These are phyloP conservation scores for Drosophila maculinotata DNA, from an alignment of 2,888 invertebrate genomes.

Conservation along the genomic window DNA sequence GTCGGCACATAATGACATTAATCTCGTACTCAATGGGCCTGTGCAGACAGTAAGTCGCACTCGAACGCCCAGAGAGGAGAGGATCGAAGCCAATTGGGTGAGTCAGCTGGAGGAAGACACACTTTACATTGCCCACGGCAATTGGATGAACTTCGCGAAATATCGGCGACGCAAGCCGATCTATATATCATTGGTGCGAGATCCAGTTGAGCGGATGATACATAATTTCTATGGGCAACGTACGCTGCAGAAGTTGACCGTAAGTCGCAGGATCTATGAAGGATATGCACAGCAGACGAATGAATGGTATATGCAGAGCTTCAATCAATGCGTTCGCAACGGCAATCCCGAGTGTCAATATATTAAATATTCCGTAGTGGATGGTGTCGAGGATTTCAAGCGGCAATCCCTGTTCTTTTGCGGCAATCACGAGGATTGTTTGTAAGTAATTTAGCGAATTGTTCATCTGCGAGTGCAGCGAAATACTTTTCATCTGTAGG, in stretches of 20 bases:
- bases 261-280: conserved; percentile 88
- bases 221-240: conserved; percentile 95
- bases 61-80: conserved; percentile 89
- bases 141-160: conserved; percentile 93
- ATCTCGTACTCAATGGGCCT: conserved; percentile 86
- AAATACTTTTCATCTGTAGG: conserved; percentile 84
- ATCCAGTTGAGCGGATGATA: conserved; percentile 94
- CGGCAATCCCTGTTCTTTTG: conserved; percentile 95
- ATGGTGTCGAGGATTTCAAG: conserved; percentile 92
- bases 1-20: conserved; percentile 86
- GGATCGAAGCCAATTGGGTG: conserved; percentile 88
- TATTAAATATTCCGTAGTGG: conserved; percentile 90
- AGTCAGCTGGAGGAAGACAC: conserved; percentile 91
- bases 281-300: conserved; percentile 88
- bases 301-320: conserved; percentile 87
- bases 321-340: conserved; percentile 93
- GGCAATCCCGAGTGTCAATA: conserved; percentile 93
- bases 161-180: conserved; percentile 91
- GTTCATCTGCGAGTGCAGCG: neutral
- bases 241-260: conserved; percentile 88
- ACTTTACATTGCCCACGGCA: conserved; percentile 94
- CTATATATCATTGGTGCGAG: conserved; percentile 94
- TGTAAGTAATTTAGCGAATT: conserved; percentile 86
- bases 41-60: conserved; percentile 47
- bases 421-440: conserved; percentile 92